Percentiles rank a stretch among this genome's conserved stretches.
phyloP scores from a whole-genome alignment of 2,113 vertebrate species.

The Acanthochromis polyacanthus region DNA sequence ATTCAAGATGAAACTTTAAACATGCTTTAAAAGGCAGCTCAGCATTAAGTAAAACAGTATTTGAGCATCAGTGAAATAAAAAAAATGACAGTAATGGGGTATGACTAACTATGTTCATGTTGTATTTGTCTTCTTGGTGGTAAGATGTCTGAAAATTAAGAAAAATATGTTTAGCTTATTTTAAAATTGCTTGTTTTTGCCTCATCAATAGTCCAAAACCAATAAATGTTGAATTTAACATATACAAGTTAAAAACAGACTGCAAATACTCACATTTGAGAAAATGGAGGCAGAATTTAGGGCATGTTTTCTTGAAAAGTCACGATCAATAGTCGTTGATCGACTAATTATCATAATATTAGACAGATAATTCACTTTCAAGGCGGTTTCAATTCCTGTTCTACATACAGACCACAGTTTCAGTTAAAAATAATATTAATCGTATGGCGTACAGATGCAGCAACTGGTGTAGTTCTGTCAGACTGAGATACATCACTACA shows the following conservation, averaged over 20 bases:
- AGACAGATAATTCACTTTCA: background rate
- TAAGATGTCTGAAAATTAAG: no score
- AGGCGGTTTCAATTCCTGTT: background rate
- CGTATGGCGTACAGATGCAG: background rate
- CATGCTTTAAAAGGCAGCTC: background rate
- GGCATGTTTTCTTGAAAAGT: background rate
- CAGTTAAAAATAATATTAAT: background rate
- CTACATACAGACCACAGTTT: background rate
- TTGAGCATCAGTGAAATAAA: background rate
- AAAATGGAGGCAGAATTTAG: background rate
- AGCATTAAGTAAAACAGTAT: background rate
- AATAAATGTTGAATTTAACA: background rate
- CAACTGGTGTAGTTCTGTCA: slow-evolving; percentile 9
- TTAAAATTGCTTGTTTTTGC: no score
- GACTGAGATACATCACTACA: slow-evolving; percentile 5
- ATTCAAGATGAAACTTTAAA: background rate
- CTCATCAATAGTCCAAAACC: no score
- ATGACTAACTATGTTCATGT: background rate
- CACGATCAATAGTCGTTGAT: background rate
- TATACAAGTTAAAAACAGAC: background rate
- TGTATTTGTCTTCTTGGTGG: no score
- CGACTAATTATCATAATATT: no score
- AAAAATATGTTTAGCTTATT: no score
- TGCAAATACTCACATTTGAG: background rate
- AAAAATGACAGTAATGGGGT: background rate